These are phyloP conservation scores for Papilio glaucus DNA, from an alignment of 1,140 invertebrate genomes.

Conservation along the genomic window DNA sequence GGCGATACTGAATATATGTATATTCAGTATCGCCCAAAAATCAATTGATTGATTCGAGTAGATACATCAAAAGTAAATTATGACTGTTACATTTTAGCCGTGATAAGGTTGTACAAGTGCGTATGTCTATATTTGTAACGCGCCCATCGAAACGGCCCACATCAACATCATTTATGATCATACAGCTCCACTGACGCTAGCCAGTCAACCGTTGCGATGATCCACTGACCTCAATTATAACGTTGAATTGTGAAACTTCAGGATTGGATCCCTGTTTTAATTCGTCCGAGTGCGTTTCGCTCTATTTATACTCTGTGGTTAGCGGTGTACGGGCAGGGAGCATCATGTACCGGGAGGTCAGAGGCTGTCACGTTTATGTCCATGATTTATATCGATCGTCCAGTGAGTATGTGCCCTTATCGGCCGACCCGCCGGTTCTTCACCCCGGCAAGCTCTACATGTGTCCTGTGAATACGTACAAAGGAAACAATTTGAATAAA, in stretches of 20 bases:
- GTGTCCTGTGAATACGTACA: slow-evolving; percentile 42
- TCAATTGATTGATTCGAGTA: too few relatives aligned
- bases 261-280: slow-evolving; percentile 43
- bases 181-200: slow-evolving; percentile 26
- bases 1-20: too few relatives aligned
- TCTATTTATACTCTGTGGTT: slow-evolving; percentile 29
- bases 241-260: slow-evolving; percentile 47
- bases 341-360: slow-evolving; percentile 59
- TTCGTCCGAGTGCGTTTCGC: slow-evolving; percentile 33
- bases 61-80: not conserved
- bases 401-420: slow-evolving; percentile 67
- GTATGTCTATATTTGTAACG: slow-evolving; percentile 21
- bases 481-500: not conserved
- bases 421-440: slow-evolving; percentile 65
- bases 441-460: slow-evolving; percentile 57
- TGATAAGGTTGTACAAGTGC: slow-evolving; percentile 33
- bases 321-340: not conserved
- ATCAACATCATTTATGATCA: slow-evolving; percentile 35
- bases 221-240: slow-evolving; percentile 52
- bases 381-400: slow-evolving; percentile 72
- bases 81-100: slow-evolving; percentile 18
- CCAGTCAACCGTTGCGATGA: slow-evolving; percentile 44
- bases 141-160: slow-evolving; percentile 1
- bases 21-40: too few relatives aligned
- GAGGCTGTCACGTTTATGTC: slow-evolving; percentile 60